A percentile compares a stretch with the other conserved stretches of the same genome.
These are phyloP conservation scores for Drusus annulatus DNA, from an alignment of 1,140 invertebrate species.

Conservation along the genomic window DNA sequence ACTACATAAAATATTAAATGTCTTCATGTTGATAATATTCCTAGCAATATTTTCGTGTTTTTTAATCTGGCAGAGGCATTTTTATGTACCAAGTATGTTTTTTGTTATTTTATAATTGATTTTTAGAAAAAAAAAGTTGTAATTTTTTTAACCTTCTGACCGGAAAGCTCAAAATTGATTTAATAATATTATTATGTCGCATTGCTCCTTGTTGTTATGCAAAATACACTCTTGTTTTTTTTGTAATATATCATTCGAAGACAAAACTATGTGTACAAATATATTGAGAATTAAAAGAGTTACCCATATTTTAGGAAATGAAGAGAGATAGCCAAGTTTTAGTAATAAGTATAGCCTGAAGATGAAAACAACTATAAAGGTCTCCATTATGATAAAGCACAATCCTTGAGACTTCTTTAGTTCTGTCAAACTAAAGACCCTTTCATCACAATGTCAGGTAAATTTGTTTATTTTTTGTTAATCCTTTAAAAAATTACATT, in stretches of 20 bases:
- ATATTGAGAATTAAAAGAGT: background rate
- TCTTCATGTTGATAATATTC: too few species aligned
- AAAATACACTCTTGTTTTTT: background rate
- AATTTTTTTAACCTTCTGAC: background rate
- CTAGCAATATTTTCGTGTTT: too few species aligned
- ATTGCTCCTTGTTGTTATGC: conserved; percentile 18
- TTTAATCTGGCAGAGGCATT: too few species aligned
- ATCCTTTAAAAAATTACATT: background rate
- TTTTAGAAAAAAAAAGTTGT: too few species aligned
- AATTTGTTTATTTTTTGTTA: background rate
- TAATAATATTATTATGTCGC: conserved; percentile 10
- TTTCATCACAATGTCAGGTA: conserved; percentile 14
- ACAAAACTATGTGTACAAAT: background rate
- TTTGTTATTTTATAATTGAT: too few species aligned
- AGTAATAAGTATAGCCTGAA: background rate
- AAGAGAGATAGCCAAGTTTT: background rate
- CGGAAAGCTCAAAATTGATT: conserved; percentile 12
- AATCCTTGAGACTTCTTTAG: background rate
- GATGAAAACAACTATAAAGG: background rate
- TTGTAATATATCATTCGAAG: background rate
- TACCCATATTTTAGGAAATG: background rate
- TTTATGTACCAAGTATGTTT: too few species aligned
- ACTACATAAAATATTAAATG: too few species aligned
- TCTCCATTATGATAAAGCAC: background rate
- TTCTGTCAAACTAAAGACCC: background rate